Evolutionary conservation across 2,888 invertebrate genomes (phyloP).

Genomic region (Heliothis peltigera): DNA sequence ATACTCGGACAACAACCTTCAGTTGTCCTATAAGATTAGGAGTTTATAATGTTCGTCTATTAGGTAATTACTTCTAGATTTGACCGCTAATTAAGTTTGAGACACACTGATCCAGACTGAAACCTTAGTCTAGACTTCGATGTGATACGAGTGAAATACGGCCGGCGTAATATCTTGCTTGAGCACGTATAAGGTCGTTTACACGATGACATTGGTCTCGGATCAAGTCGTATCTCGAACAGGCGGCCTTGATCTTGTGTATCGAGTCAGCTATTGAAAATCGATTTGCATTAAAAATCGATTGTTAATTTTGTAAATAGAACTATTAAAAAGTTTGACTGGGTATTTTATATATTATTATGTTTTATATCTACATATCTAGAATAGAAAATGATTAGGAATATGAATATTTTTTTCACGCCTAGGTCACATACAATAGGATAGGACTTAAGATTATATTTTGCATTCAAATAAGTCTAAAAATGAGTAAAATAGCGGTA

Average conservation of each 20-base stretch:
- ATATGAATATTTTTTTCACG: not conserved
- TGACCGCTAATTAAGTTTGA: not conserved
- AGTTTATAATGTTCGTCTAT: not conserved
- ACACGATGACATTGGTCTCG: constrained; percentile 66
- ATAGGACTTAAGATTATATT: too few relatives aligned
- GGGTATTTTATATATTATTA: not conserved
- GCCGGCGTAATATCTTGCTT: constrained; percentile 27
- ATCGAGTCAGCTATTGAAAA: constrained; percentile 15
- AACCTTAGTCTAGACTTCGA: constrained; percentile 24
- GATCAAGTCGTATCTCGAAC: constrained; percentile 27
- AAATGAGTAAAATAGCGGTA: not conserved
- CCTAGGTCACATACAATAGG: too few relatives aligned
- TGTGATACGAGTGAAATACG: constrained; percentile 33
- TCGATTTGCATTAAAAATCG: constrained; percentile 14
- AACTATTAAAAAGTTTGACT: not conserved
- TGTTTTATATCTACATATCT: not conserved
- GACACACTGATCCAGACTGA: constrained; percentile 19
- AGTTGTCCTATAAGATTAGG: too few relatives aligned
- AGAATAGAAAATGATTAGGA: not conserved
- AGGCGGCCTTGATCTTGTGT: constrained; percentile 68
- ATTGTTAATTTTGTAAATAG: not conserved
- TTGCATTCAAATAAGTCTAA: too few relatives aligned
- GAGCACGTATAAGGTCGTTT: constrained; percentile 63
- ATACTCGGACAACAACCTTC: too few relatives aligned
- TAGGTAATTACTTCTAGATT: not conserved